Conservation (phyloP, 2,888 invertebrate species). For the Stenoptilia bipunctidactyla region DNA sequence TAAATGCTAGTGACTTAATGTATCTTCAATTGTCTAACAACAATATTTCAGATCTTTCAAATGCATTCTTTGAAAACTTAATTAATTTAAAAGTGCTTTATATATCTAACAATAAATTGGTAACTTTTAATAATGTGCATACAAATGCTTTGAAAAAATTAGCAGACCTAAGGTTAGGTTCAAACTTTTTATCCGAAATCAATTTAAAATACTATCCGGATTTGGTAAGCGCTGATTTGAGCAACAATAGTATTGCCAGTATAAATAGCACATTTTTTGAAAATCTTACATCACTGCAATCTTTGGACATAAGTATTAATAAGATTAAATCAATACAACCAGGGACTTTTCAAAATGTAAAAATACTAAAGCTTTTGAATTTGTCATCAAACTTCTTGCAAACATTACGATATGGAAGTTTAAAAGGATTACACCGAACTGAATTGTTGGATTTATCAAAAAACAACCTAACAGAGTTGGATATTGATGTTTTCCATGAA, state of each 20-base stretch:
- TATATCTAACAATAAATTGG: slow-evolving; percentile 35
- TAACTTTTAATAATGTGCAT: slow-evolving; percentile 32
- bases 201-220: slow-evolving; percentile 35
- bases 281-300: slow-evolving; percentile 32
- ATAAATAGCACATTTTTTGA: slow-evolving; percentile 33
- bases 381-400: slow-evolving; percentile 39
- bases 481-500: slow-evolving; percentile 50
- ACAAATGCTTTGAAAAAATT: slow-evolving; percentile 33
- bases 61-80: slow-evolving; percentile 21
- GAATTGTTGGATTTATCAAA: slow-evolving; percentile 45
- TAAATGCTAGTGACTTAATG: slow-evolving; percentile 23
- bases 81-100: slow-evolving; percentile 32
- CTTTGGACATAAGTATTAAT: slow-evolving; percentile 42
- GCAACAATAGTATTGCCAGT: slow-evolving; percentile 29
- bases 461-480: slow-evolving; percentile 36
- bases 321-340: slow-evolving; percentile 35
- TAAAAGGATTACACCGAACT: slow-evolving; percentile 42
- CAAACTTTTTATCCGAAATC: slow-evolving; percentile 33
- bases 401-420: slow-evolving; percentile 40
- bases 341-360: slow-evolving; percentile 42
- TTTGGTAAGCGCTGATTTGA: slow-evolving; percentile 34
- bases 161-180: slow-evolving; percentile 31
- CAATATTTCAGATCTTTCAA: slow-evolving; percentile 23
- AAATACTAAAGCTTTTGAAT: slow-evolving; percentile 40
- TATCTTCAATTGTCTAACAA: slow-evolving; percentile 41